phyloP scores from a whole-genome alignment of 2,113 vertebrate genomes.

The Gallinago media region DNA sequence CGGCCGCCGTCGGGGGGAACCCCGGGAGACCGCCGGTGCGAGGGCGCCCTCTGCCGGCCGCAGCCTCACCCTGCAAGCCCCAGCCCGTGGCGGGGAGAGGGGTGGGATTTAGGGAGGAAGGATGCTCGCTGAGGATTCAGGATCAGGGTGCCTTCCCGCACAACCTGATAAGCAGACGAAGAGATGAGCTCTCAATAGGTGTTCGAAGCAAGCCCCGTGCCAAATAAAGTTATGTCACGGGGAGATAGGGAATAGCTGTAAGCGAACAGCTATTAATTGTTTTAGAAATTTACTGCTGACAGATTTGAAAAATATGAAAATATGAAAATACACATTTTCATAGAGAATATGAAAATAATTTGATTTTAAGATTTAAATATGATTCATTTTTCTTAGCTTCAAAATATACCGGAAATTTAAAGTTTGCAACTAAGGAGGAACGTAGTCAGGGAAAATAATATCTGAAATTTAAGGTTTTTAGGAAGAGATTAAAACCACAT shows the following conservation, averaged over 20 bases:
- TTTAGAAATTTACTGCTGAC: neutral
- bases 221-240: rapidly evolving
- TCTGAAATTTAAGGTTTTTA: neutral
- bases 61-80: neutral
- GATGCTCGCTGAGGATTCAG: no score
- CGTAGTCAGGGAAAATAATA: neutral
- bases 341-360: neutral
- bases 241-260: rapidly evolving
- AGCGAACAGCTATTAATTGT: neutral
- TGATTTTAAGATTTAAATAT: neutral
- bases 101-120: no score
- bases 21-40: neutral
- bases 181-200: rapidly evolving
- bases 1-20: neutral
- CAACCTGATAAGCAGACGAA: rapidly evolving
- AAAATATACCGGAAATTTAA: neutral
- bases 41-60: conserved; percentile 69
- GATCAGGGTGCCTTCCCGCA: no score
- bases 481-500: neutral
- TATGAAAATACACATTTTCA: neutral
- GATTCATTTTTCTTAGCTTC: neutral
- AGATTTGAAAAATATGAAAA: neutral
- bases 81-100: no score
- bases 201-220: rapidly evolving
- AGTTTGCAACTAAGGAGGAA: neutral